A percentile compares a stretch with the other conserved stretches of the same genome.
Evolutionary conservation across 2,888 invertebrate genomes (phyloP).

Genomic region (Atherix ibis): DNA sequence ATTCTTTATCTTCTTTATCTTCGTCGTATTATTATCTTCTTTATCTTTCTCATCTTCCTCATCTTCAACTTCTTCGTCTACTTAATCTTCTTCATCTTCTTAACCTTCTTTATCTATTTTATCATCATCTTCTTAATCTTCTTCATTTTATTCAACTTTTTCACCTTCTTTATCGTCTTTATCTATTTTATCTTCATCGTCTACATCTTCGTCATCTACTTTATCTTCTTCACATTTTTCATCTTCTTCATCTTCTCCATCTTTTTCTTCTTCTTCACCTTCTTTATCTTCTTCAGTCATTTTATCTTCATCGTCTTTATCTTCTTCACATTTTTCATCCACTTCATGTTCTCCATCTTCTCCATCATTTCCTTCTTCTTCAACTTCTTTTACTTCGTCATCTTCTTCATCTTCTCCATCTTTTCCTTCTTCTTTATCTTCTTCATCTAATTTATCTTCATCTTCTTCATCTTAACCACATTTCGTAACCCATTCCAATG

Average conservation of each 20-base stretch:
- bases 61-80: neutral
- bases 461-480: neutral
- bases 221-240: neutral
- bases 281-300: neutral
- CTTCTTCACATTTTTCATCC: neutral
- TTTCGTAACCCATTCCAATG: neutral
- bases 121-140: neutral
- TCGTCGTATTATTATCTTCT: no score
- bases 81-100: neutral
- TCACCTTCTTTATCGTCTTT: neutral
- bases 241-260: neutral
- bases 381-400: neutral
- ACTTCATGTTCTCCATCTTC: neutral
- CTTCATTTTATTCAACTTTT: neutral
- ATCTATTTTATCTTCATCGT: neutral
- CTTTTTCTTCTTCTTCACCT: neutral
- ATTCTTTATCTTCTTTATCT: no score
- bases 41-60: neutral
- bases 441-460: neutral
- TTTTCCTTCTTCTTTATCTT: neutral
- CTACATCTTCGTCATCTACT: neutral
- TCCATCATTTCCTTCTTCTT: neutral
- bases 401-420: neutral
- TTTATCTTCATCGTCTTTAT: neutral
- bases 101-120: neutral